phyloP scores from a whole-genome alignment of 2,113 vertebrate species.

The Morphnarchus princeps region DNA sequence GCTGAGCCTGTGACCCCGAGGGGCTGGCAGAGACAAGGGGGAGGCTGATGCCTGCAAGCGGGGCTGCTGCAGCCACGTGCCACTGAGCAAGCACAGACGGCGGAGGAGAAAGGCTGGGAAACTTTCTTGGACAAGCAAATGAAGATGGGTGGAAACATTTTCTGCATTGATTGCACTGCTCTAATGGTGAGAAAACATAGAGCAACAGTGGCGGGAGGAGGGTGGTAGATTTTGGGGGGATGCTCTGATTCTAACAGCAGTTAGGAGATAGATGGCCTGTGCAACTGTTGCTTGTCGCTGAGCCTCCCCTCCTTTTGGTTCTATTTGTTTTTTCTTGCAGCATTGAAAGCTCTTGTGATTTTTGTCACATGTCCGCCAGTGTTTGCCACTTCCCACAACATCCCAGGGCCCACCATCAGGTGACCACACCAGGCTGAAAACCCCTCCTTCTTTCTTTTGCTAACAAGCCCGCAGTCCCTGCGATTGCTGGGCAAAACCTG shows the following conservation, averaged over 20 bases:
- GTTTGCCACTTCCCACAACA: neutral
- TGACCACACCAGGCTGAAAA: neutral
- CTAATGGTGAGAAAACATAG: neutral
- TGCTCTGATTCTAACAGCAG: neutral
- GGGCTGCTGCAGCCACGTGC: neutral
- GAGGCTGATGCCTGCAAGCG: neutral
- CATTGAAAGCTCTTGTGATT: neutral
- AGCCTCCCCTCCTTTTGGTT: rapidly evolving
- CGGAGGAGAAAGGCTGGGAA: neutral
- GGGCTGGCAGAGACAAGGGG: neutral
- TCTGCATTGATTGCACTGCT: neutral
- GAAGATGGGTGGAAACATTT: neutral
- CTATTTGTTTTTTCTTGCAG: neutral
- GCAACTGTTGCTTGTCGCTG: neutral
- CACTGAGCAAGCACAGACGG: rapidly evolving
- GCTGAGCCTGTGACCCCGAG: rapidly evolving
- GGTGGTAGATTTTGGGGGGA: neutral
- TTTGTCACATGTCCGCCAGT: neutral
- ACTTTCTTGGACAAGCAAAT: neutral
- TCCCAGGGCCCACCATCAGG: neutral
- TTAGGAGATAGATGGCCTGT: neutral
- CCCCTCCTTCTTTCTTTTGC: neutral
- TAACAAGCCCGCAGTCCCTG: neutral
- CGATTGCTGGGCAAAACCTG: too few species aligned
- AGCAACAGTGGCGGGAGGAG: neutral